Conservation (phyloP, 2,797 vertebrate species). For the Phoebastria nigripes region DNA sequence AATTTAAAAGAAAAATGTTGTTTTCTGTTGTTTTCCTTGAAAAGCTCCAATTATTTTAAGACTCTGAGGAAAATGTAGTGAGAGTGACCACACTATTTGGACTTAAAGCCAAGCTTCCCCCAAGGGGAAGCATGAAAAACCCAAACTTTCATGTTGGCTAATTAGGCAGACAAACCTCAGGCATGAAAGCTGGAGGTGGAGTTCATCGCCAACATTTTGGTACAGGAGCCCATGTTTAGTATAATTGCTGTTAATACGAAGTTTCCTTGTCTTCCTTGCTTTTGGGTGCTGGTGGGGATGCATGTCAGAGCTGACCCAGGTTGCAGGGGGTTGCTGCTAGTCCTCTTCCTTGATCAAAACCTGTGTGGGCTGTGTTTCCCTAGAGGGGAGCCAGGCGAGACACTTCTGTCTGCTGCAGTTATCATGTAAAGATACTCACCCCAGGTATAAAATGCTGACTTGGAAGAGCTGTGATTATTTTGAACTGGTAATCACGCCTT, state of each 20-base stretch:
- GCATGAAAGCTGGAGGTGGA: neutral
- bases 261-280: neutral
- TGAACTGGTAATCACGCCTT: neutral
- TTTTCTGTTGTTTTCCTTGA: neutral
- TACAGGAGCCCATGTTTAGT: neutral
- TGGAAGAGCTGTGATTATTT: neutral
- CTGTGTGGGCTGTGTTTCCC: rapidly evolving
- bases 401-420: neutral
- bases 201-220: neutral
- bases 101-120: slow-evolving; percentile 3
- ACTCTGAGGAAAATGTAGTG: neutral
- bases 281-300: neutral
- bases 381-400: neutral
- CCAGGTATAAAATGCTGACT: neutral
- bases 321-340: neutral
- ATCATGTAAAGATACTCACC: neutral
- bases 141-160: neutral
- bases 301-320: neutral
- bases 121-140: neutral
- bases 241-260: neutral
- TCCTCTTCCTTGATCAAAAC: neutral
- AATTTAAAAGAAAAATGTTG: rapidly evolving
- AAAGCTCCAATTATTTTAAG: neutral
- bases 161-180: slow-evolving; percentile 36
- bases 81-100: slow-evolving; percentile 28